Evolutionary conservation across 2,888 invertebrate species (phyloP).

Genomic region (Taphrorychus bicolor): DNA sequence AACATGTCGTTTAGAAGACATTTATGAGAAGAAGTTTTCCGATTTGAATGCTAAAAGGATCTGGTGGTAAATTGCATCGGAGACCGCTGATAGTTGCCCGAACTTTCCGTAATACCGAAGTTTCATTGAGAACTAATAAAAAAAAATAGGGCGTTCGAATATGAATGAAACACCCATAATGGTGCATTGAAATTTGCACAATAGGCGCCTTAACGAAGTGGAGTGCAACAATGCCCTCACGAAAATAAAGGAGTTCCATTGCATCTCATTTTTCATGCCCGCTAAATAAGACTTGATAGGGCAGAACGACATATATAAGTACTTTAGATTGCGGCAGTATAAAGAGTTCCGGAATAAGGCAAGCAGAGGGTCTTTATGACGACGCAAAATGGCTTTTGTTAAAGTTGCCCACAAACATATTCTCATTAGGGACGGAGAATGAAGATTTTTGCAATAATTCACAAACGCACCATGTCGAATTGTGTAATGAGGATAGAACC

Average conservation of each 20-base stretch:
- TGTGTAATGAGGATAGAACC: conserved; percentile 6
- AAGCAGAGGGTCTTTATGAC: not conserved
- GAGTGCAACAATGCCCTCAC: conserved; percentile 12
- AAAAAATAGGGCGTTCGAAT: conserved; percentile 1
- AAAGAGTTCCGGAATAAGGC: not conserved
- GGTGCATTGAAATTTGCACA: conserved; percentile 13
- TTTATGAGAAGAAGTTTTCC: not conserved
- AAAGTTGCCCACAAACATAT: not conserved
- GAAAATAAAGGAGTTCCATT: conserved; percentile 20
- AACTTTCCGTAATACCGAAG: too few species aligned
- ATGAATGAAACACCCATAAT: conserved; percentile 7
- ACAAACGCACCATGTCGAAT: conserved; percentile 21
- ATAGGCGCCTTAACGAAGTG: conserved; percentile 19
- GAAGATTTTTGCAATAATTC: not conserved
- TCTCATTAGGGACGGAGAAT: not conserved
- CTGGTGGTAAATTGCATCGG: not conserved
- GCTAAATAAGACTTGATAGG: conserved; percentile 8
- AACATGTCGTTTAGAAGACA: not conserved
- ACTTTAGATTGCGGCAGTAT: not conserved
- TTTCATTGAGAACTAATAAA: not conserved
- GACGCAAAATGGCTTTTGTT: not conserved
- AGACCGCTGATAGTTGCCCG: not conserved
- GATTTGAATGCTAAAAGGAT: conserved; percentile 3
- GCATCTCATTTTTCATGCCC: conserved; percentile 21
- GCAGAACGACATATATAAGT: conserved; percentile 12